A percentile compares a stretch with the other conserved stretches of the same genome.
These are phyloP conservation scores for Eucera pruinosa DNA, from an alignment of 2,888 invertebrate species.

Conservation along the genomic window DNA sequence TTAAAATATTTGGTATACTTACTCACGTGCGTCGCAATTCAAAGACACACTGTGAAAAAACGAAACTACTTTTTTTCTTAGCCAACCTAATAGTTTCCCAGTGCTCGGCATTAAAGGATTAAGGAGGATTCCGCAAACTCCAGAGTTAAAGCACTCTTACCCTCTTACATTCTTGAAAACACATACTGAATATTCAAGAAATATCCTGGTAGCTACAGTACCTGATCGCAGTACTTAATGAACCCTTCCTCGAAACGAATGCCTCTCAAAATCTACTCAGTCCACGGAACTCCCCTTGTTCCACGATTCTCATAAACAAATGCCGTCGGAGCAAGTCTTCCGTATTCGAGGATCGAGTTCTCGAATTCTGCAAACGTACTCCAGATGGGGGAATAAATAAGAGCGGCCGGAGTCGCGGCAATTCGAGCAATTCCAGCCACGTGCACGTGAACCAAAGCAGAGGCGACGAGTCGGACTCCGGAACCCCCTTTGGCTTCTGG, in stretches of 20 bases:
- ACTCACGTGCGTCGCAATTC: too few species aligned
- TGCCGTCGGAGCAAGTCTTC: constrained; percentile 48
- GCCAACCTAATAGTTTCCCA: too few species aligned
- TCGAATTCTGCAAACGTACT: constrained; percentile 65
- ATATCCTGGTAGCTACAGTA: background rate
- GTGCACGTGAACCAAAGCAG: constrained; percentile 35
- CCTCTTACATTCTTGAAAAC: background rate
- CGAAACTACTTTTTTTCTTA: too few species aligned
- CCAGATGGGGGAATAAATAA: constrained; percentile 63
- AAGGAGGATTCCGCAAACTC: too few species aligned
- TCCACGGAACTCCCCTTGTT: background rate
- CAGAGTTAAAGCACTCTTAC: too few species aligned
- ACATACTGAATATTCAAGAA: too few species aligned
- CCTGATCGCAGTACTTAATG: background rate
- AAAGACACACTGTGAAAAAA: too few species aligned
- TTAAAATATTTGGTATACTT: too few species aligned
- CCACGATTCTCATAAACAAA: constrained; percentile 13
- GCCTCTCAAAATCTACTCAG: background rate
- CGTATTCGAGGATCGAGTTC: constrained; percentile 67
- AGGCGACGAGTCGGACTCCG: constrained; percentile 13
- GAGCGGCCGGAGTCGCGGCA: constrained; percentile 51
- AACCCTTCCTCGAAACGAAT: constrained; percentile 2
- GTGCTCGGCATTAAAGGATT: too few species aligned
- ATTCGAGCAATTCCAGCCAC: constrained; percentile 65
- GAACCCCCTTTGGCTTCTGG: constrained; percentile 10